Evolutionary conservation across 2,888 invertebrate genomes (phyloP), one percentile per base, ranked within the genome.

Genomic region (Ferrisia virgata): DNA sequence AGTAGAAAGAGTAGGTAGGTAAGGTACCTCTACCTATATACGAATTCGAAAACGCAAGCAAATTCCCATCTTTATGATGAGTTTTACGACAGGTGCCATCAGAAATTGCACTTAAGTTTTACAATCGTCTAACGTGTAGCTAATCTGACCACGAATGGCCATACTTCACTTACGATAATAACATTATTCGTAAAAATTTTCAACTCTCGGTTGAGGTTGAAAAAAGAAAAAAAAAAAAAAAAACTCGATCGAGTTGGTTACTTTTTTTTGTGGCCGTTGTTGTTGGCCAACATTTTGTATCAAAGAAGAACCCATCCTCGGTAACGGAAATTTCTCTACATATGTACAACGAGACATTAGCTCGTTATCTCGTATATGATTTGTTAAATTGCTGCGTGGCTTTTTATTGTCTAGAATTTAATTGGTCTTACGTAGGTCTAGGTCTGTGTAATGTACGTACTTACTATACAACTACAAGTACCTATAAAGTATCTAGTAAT

Each of bases 351-450:
- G 28, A 64, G 64, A 28, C 28, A 22, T 53, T 53, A 53, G 53
- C 64, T 64, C 72, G 72, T 36, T 76, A 33, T 76, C 36, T 36
- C 82, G 82, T 58, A n/a, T n/a, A 82, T 82, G 82, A 82, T 82
- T 82, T 82, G 82, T 82, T 82, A 58, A 82, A 82, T 82, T 64
- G 39, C 82, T 64, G n/a, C n/a, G n/a, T n/a, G 33, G 36, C 82
- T 80, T 82, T 82, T 82, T 82, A 82, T 82, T 82, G 82, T 82
- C 82, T 64, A 64, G 64, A 82, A 82, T 83, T 78, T 83, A 78
- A 76, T 83, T 83, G 76, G 83, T 83, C 43, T 43, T 40, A 78
- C 39, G 43, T 69, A 64, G 2, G 9, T 40, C n/a, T n/a, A n/a
- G n/a, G n/a, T n/a, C n/a, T n/a, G n/a, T n/a, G n/a, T n/a, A n/a